These are phyloP conservation scores for Parapristionchus giblindavisi DNA, from an alignment of 2,888 invertebrate species.

Conservation along the genomic window DNA sequence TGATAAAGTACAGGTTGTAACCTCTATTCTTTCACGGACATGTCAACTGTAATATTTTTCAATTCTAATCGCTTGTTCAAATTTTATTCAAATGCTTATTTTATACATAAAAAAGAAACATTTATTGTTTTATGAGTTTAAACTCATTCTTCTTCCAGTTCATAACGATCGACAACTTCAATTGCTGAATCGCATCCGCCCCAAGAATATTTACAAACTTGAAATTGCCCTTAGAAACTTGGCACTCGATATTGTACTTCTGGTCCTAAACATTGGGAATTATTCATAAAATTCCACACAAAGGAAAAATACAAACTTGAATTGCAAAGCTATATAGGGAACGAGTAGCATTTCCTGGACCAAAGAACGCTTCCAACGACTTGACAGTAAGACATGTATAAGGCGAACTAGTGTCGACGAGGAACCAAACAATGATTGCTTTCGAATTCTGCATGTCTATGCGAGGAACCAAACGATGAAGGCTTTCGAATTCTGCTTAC, in stretches of 20 bases:
- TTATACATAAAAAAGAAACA: too few species aligned
- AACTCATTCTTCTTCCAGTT: slow-evolving; percentile 48
- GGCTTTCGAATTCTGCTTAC: slow-evolving; percentile 19
- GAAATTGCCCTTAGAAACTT: slow-evolving; percentile 46
- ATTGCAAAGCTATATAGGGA: slow-evolving; percentile 37
- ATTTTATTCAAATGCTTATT: too few species aligned
- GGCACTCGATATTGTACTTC: slow-evolving; percentile 42
- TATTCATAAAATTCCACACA: slow-evolving; percentile 36
- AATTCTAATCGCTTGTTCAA: too few species aligned
- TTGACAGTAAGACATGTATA: slow-evolving; percentile 47
- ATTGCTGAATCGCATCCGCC: slow-evolving; percentile 39
- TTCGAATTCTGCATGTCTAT: slow-evolving; percentile 41
- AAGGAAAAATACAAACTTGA: slow-evolving; percentile 46
- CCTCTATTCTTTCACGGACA: too few species aligned
- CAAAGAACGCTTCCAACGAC: slow-evolving; percentile 42
- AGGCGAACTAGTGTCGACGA: slow-evolving; percentile 42
- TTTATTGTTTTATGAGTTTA: slow-evolving; percentile 43
- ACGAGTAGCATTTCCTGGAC: slow-evolving; percentile 41
- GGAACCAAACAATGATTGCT: slow-evolving; percentile 46
- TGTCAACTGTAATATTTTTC: too few species aligned
- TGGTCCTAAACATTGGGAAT: slow-evolving; percentile 47
- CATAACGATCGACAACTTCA: slow-evolving; percentile 45
- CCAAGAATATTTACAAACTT: slow-evolving; percentile 49
- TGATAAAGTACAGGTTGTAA: too few species aligned
- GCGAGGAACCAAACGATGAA: slow-evolving; percentile 14